Base-by-base conservation (phyloP, 37 sponge, comb jelly and placozoan species). In the Beroe forskalii region DNA sequence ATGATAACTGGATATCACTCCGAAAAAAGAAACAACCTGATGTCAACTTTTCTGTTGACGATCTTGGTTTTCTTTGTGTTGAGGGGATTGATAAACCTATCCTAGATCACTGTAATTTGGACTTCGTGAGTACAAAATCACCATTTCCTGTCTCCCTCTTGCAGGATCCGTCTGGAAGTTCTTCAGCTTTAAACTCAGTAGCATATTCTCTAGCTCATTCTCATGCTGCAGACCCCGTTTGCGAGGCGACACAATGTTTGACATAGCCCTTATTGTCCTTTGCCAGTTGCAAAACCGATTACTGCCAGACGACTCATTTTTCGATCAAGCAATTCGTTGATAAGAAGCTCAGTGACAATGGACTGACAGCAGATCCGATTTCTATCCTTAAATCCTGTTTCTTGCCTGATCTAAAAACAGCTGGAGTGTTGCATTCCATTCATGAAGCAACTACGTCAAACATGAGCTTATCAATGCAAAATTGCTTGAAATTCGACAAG, bases 171-270 rank as follows among this genome's bases (percentile, higher is more conserved):
- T n/a, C 66, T 8, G 9, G 2, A 4, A 30, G 25, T 63, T 8
- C 66, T 4, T 63, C 66, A 63, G 66, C 66, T 3, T 19, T 63
- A 23, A 63, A 63, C 66, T 63, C 66, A 23, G 66, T 63, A 23
- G 66, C 25, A 28, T 63, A 63, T 63, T 24, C 66, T 6, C 23
- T 63, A 3, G 20, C 24, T 23, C n/a, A 23, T 3, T 28, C 28
- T 63, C 9, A 30, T 63, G 25, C 25, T 28, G 66, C 23, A 28
- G 66, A 63, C 9, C 66, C 66, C n/a, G 25, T 63, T 3, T 30
- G 20, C 6, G 25, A 8, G 4, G 14, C 9, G 25, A 30, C 20
- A 19, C 3, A 3, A 28, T 63, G 66, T 63, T n/a, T 63, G 6
- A 3, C 28, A 24, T 30, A 63, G 4, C 23, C 20, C 3, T 30